A percentile compares a stretch with the other conserved stretches of the same genome.
These are phyloP conservation scores for Vulpes lagopus DNA, from an alignment of 2,113 vertebrate species.

Conservation along the genomic window DNA sequence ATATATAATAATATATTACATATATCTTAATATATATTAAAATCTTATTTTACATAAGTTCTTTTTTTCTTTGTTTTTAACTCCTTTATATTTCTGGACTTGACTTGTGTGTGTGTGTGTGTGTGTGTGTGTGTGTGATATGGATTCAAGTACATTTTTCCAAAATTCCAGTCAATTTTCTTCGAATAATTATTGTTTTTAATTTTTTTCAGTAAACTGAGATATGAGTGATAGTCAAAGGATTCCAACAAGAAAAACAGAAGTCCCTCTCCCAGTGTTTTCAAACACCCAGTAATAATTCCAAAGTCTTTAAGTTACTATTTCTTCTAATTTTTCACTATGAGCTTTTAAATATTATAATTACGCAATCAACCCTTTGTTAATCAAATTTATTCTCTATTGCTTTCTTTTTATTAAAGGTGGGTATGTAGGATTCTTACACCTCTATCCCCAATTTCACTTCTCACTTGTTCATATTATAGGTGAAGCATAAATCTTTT, in stretches of 20 bases:
- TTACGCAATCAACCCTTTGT: not conserved
- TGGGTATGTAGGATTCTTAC: not conserved
- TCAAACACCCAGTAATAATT: not conserved
- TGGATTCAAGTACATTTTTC: not conserved
- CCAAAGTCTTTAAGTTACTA: not conserved
- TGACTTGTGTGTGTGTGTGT: not conserved
- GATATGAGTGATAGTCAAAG: not conserved
- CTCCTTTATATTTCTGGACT: not conserved
- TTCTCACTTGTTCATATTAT: not conserved
- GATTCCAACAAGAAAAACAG: not conserved
- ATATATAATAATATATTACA: not conserved
- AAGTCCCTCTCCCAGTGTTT: not conserved
- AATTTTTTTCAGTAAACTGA: not conserved
- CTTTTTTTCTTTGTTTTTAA: not conserved
- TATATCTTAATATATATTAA: too few species aligned
- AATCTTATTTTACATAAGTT: not conserved
- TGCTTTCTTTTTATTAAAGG: not conserved
- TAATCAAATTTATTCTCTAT: not conserved
- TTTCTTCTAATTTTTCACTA: not conserved
- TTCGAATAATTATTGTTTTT: not conserved
- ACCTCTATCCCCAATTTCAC: not conserved
- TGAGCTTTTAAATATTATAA: not conserved
- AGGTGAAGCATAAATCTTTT: not conserved
- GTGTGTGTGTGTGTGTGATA: not conserved
- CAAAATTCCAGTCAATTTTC: not conserved